Conservation (phyloP, 2,888 invertebrate species). For the Drosophila phalerata region DNA sequence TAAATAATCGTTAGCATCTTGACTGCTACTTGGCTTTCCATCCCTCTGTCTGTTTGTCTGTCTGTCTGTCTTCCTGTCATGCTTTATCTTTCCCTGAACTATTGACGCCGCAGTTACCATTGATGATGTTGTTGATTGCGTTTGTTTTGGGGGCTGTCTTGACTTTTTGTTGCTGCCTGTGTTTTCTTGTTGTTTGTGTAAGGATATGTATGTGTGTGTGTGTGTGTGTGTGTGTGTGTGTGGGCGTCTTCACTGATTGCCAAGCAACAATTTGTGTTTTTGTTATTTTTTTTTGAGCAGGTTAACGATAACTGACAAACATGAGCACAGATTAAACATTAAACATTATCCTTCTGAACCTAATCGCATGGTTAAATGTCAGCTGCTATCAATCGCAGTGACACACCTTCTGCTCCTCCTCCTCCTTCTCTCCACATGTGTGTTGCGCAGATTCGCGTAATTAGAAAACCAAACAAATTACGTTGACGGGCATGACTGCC, state of each 20-base stretch:
- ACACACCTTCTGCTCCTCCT: no score
- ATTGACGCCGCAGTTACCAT: constrained; percentile 60
- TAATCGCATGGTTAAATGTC: constrained; percentile 58
- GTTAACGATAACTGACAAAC: constrained; percentile 72
- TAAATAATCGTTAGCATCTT: constrained; percentile 45
- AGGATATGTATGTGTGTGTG: constrained; percentile 9
- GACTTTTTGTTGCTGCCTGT: constrained; percentile 24
- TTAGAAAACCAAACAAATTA: constrained; percentile 72
- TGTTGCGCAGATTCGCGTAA: constrained; percentile 43
- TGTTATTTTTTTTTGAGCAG: constrained; percentile 28
- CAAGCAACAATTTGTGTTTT: constrained; percentile 48
- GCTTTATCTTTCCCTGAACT: constrained; percentile 43
- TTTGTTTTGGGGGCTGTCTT: constrained; percentile 46
- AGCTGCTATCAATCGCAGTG: constrained; percentile 40
- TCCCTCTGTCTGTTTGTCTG: neutral
- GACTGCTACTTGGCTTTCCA: neutral
- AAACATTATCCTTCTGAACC: constrained; percentile 54
- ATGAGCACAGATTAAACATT: constrained; percentile 64
- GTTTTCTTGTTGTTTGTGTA: neutral
- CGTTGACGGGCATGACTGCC: constrained; percentile 44
- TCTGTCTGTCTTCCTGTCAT: neutral
- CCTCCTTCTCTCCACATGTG: constrained; percentile 5
- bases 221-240: constrained; percentile 13
- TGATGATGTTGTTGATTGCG: constrained; percentile 65
- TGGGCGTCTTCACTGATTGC: constrained; percentile 54